phyloP scores from a whole-genome alignment of 2,113 vertebrate genomes.

The Aegotheles bennettii region DNA sequence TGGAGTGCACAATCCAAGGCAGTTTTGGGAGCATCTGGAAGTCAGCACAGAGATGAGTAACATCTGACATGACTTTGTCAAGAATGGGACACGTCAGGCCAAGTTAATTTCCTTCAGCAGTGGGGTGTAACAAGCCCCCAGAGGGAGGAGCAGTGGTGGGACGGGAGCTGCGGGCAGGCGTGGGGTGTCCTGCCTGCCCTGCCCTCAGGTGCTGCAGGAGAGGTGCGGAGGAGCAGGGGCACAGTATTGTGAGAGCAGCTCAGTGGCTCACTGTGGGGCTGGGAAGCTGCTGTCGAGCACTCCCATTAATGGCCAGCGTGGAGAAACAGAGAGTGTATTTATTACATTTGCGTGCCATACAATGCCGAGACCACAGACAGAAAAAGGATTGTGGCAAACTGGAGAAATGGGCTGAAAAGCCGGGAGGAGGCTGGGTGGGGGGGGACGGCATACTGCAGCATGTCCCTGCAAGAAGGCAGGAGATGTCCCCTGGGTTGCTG shows the following conservation, averaged over 20 bases:
- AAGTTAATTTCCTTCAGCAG: neutral
- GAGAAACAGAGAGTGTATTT: conserved; percentile 40
- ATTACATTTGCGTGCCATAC: neutral
- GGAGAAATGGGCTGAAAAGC: neutral
- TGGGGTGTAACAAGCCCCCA: rapidly evolving
- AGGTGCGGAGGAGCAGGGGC: neutral
- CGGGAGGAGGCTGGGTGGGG: neutral
- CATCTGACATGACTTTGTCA: neutral
- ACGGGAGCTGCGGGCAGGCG: rapidly evolving
- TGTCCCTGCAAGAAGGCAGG: neutral
- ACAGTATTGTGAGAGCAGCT: neutral
- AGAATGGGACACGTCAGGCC: neutral
- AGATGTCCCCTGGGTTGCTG: neutral
- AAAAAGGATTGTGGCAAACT: conserved; percentile 36
- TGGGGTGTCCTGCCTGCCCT: neutral
- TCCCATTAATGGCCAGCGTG: neutral
- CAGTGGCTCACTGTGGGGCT: conserved; percentile 21
- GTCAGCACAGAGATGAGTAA: neutral
- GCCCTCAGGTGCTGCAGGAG: neutral
- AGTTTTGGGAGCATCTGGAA: conserved; percentile 22
- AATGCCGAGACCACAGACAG: neutral
- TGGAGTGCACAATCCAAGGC: neutral
- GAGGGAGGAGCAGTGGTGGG: neutral
- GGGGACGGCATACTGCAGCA: rapidly evolving
- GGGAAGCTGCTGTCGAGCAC: neutral